Evolutionary conservation across 2,113 vertebrate species (phyloP), one percentile per base, ranked within the genome.

Genomic region (Thymallus thymallus): DNA sequence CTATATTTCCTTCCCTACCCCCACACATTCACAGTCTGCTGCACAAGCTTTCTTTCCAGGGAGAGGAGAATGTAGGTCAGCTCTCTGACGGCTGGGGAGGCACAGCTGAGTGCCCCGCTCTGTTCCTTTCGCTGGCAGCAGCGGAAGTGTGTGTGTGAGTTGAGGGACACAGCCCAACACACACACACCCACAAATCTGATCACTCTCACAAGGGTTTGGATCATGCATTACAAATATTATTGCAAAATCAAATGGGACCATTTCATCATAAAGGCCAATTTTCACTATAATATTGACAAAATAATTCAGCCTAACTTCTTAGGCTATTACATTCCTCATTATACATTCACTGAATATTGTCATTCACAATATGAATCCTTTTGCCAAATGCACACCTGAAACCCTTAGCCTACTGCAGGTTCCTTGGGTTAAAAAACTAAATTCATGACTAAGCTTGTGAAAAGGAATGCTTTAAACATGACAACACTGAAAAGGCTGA

Each of bases 21-120:
- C 82, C 78, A 72, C 75, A 78, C 69, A 87, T 84, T 85, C 87
- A 86, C 83, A 87, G 82, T 84, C 78, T 79, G 82, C 86, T 81
- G 85, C 87, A 85, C 73, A 72, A 82, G 78, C 71, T 66, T 69
- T 77, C 81, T 65, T 72, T 67, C 73, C 76, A 76, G 72, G 76
- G 76, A 77, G 75, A 86, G 80, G 75, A 86, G 78, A 90, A 91
- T 87, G 86, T 89, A 85, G 86, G 85, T 90, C 90, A 87, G 72
- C 76, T 79, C 79, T 86, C 69, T 80, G 87, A 88, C 71, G 76
- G 80, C 74, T 80, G 82, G 74, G 56, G 71, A 80, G 72, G 72
- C 75, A 76, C 74, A 77, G 81, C 75, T 72, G 68, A 77, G 77
- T n/a, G 66, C 63, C 22, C 13, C 18, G 55, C 83, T 85, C 72